Evolutionary conservation across 2,113 vertebrate genomes (phyloP).

Genomic region (Haplochromis burtoni): DNA sequence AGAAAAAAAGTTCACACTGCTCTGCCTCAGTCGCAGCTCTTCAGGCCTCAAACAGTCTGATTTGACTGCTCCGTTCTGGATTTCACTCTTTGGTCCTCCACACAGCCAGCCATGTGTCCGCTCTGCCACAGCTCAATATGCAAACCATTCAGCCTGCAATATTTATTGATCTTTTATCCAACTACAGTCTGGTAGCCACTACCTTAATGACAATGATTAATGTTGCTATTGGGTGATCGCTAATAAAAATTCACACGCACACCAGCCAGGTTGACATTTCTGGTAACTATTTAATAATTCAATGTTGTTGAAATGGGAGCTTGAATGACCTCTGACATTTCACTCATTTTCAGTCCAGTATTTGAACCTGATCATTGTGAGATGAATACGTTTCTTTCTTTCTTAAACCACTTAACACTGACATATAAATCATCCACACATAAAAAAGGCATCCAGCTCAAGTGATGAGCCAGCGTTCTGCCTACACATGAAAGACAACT

Average conservation of each 20-base stretch:
- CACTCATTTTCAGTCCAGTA: background rate
- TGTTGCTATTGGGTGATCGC: background rate
- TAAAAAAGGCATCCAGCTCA: background rate
- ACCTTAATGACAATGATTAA: background rate
- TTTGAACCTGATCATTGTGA: background rate
- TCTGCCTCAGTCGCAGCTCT: background rate
- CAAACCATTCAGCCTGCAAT: background rate
- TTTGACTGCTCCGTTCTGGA: background rate
- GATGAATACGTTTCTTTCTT: accelerated
- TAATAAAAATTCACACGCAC: background rate
- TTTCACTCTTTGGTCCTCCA: background rate
- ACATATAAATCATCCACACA: background rate
- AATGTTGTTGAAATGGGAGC: background rate
- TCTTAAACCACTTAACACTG: background rate
- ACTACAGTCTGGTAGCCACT: background rate
- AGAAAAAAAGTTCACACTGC: background rate
- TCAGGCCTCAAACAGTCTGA: background rate
- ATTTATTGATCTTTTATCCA: background rate
- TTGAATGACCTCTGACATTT: background rate
- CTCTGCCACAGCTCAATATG: background rate
- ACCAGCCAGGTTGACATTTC: background rate
- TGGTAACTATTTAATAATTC: background rate
- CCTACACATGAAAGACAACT: background rate
- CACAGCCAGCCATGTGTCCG: background rate
- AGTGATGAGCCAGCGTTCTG: background rate